Evolutionary conservation across 2,113 vertebrate genomes (phyloP).

Genomic region (Sceloporus tristichus): DNA sequence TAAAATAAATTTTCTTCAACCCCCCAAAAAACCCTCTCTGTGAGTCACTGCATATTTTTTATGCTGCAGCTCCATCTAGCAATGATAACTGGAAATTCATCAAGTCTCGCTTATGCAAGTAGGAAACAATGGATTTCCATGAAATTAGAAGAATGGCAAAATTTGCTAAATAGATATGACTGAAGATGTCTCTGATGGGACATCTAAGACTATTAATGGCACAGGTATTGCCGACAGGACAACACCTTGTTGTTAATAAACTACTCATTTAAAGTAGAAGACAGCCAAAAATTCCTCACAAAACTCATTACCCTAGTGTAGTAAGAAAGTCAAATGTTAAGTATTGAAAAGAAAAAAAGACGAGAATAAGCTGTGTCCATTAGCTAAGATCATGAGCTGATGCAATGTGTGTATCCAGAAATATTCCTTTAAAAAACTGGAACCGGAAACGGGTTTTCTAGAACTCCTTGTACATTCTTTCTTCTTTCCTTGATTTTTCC

Average conservation of each 20-base stretch:
- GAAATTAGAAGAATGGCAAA: not conserved
- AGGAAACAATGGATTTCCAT: not conserved
- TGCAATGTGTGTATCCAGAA: not conserved
- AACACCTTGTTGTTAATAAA: not conserved
- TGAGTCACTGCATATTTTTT: conserved; percentile 60
- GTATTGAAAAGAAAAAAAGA: not conserved
- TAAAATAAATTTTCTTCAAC: not conserved
- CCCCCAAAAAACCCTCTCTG: not conserved
- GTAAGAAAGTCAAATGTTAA: not conserved
- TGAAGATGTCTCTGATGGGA: not conserved
- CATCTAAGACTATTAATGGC: too few relatives aligned
- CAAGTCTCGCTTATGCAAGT: conserved; percentile 4
- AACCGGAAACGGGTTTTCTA: not conserved
- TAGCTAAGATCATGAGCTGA: too few relatives aligned
- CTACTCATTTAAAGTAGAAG: not conserved
- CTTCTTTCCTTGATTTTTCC: not conserved
- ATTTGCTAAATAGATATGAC: not conserved
- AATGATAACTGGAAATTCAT: conserved; percentile 63
- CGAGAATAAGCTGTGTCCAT: not conserved
- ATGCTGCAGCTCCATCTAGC: conserved; percentile 80
- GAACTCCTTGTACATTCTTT: not conserved
- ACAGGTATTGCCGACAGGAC: not conserved
- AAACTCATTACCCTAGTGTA: not conserved
- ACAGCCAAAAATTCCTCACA: not conserved
- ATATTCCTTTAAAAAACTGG: not conserved